A percentile compares a stretch with the other conserved stretches of the same genome.
These are phyloP conservation scores for Protobothrops flavoviridis DNA, from an alignment of 2,113 vertebrate species.

Conservation along the genomic window DNA sequence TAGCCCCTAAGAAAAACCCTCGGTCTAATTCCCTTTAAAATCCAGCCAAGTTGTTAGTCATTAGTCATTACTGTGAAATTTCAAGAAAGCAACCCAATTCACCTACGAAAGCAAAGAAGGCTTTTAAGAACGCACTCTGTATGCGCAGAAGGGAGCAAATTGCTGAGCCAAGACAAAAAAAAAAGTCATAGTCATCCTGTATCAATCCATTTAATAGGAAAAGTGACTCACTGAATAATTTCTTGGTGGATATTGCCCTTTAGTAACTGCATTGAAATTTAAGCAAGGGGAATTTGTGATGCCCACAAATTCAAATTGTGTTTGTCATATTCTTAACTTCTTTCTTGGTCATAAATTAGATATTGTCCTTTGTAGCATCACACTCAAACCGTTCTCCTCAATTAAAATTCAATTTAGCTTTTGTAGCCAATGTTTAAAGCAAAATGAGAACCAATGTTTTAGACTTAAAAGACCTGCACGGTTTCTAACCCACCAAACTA, in stretches of 20 bases:
- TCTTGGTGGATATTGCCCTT: neutral
- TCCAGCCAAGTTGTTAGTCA: neutral
- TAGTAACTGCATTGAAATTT: neutral
- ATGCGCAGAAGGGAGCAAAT: neutral
- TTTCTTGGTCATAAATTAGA: neutral
- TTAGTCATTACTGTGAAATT: neutral
- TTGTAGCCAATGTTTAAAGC: neutral
- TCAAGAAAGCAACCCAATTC: neutral
- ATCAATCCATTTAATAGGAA: neutral
- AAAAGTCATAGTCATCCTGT: neutral
- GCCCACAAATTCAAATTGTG: neutral
- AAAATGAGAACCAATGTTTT: neutral
- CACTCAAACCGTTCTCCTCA: neutral
- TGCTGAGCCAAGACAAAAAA: neutral
- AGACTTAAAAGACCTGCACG: neutral
- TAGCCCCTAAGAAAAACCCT: neutral
- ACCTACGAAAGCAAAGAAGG: neutral
- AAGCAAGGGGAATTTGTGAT: neutral
- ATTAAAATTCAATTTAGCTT: neutral
- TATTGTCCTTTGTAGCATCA: neutral
- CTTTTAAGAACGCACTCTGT: neutral
- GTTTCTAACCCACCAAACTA: neutral
- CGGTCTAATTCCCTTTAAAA: neutral
- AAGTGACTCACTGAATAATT: neutral
- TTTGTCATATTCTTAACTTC: neutral